phyloP scores from a whole-genome alignment of 2,113 vertebrate species.

The Vicugna pacos region DNA sequence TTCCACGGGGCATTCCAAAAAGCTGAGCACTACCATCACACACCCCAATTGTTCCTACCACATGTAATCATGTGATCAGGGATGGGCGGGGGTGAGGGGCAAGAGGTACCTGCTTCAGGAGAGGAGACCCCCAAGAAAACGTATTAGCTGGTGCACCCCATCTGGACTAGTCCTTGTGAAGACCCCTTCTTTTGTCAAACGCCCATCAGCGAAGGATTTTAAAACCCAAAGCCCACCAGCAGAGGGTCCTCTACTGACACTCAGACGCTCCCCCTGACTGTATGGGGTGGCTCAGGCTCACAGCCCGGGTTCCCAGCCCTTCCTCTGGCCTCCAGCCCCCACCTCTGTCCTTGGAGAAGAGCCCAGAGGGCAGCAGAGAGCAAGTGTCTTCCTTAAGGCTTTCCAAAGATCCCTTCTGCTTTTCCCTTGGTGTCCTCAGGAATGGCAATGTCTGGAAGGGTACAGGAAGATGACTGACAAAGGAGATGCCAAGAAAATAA shows the following conservation, averaged over 20 bases:
- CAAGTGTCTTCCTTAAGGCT: neutral
- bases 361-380: neutral
- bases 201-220: neutral
- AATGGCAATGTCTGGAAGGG: neutral
- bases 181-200: neutral
- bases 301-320: neutral
- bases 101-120: neutral
- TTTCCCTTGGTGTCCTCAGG: neutral
- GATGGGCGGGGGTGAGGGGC: accelerated
- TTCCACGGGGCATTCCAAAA: neutral
- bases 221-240: neutral
- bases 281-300: neutral
- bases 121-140: neutral
- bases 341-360: neutral
- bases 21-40: neutral
- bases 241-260: neutral
- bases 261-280: neutral
- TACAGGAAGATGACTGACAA: neutral
- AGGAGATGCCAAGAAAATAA: neutral
- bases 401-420: neutral
- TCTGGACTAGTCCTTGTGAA: neutral
- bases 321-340: neutral
- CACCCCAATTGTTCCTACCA: neutral
- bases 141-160: too few relatives aligned
- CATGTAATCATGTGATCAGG: neutral